A percentile compares a stretch with the other conserved stretches of the same genome.
These are phyloP conservation scores for Hemaris fuciformis DNA, from an alignment of 2,888 invertebrate species.

Conservation along the genomic window DNA sequence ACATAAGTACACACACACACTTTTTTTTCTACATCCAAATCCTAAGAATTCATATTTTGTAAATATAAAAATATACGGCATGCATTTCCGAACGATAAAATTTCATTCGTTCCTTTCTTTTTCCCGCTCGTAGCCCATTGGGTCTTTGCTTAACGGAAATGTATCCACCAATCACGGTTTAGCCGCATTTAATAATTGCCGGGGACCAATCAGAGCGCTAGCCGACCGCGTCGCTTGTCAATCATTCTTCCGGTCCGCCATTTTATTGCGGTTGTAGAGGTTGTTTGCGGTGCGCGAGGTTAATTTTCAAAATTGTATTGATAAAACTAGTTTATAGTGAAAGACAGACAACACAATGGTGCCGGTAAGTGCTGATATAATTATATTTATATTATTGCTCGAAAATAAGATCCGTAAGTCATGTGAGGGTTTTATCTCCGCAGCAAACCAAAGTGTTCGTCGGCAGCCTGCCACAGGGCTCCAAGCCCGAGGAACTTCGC, in stretches of 20 bases:
- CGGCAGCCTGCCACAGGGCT: constrained; percentile 93
- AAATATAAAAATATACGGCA: too few species aligned
- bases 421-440: constrained; percentile 36
- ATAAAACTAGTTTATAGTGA: constrained; percentile 15
- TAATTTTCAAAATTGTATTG: constrained; percentile 16
- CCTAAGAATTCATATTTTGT: too few species aligned
- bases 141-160: neutral
- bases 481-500: constrained; percentile 90
- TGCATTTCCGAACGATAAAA: neutral
- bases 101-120: neutral
- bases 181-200: neutral
- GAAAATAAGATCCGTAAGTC: neutral
- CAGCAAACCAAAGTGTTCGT: constrained; percentile 95
- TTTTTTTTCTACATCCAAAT: too few species aligned
- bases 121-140: neutral
- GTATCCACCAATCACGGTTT: neutral
- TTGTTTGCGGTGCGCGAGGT: constrained; percentile 28
- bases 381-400: neutral
- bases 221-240: constrained; percentile 10
- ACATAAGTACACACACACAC: too few species aligned
- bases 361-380: constrained; percentile 59
- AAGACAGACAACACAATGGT: constrained; percentile 51
- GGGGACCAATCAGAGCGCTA: neutral
- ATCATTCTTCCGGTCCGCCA: constrained; percentile 32
- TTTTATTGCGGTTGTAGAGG: constrained; percentile 28